Evolutionary conservation across 2,113 vertebrate species (phyloP), one percentile per base, ranked within the genome.

Genomic region (Odocoileus virginianus): DNA sequence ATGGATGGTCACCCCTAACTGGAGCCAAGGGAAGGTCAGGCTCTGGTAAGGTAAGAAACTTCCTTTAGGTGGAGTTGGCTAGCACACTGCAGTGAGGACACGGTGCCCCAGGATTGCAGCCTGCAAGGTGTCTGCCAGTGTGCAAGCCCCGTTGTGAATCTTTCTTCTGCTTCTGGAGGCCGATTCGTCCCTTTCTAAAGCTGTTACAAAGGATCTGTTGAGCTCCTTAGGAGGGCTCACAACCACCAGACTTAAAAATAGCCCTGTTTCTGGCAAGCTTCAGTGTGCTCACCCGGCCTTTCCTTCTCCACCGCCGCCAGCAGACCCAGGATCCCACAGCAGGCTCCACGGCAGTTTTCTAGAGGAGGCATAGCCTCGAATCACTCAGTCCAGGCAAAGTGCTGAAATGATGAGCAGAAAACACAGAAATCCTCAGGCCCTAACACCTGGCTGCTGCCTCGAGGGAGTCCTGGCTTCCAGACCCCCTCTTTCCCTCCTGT

Each of bases 131-230:
- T 87, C 93, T 93, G 81, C 93, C 93, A 40, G 94, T 78, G 60
- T 94, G 52, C 85, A 55, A 78, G 96, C 95, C 96, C 95, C 21
- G 15, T 47, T 76, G 93, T 2, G 89, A 94, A 78, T 92, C 87
- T 97, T 87, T 97, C 95, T 89, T 98, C 97, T 96, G 97, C 98
- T 98, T 11, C 95, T 95, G 94, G 92, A 94, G 98, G 98, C 95
- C 94, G 47, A 52, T 86, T 52, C 91, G 84, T 96, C 98, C 90
- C 92, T 91, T 97, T 95, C 95, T 84, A 96, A 98, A 97, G 28
- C 83, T 93, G 57, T 91, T 67, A 60, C 92, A 88, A 58, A 95
- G 94, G 86, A 93, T 98, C 97, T 64, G 60, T n/a, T 64, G 81
- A 94, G 88, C 94, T 82, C 64, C 85, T 94, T 96, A 97, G 16